These are phyloP conservation scores for Nyctereutes procyonoides DNA, from an alignment of 2,113 vertebrate species.

Conservation along the genomic window DNA sequence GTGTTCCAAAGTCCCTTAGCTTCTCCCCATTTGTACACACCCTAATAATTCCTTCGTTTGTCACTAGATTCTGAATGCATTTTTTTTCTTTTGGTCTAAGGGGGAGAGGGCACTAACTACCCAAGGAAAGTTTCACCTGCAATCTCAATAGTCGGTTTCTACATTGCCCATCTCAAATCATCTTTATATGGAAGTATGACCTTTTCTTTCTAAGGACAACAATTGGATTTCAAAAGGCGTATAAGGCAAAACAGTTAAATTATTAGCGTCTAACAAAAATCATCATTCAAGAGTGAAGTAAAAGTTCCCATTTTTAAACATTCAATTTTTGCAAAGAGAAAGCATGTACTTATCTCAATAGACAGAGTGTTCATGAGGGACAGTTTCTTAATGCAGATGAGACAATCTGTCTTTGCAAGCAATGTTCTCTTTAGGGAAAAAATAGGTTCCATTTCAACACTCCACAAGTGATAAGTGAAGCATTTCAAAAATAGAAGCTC, in stretches of 20 bases:
- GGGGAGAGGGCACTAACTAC: not conserved
- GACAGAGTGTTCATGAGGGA: slow-evolving; percentile 57
- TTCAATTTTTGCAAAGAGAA: not conserved
- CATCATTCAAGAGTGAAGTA: not conserved
- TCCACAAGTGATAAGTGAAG: slow-evolving; percentile 81
- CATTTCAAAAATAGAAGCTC: slow-evolving; percentile 83
- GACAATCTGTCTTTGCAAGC: slow-evolving; percentile 74
- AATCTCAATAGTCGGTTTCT: not conserved
- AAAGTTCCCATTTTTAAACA: slow-evolving; percentile 53
- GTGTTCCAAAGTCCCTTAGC: not conserved
- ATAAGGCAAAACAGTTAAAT: not conserved
- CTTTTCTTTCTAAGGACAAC: not conserved
- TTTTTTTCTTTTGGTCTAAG: not conserved
- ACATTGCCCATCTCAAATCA: no score
- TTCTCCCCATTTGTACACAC: not conserved
- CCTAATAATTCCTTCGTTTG: not conserved
- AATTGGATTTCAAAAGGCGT: not conserved
- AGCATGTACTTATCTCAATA: slow-evolving; percentile 50
- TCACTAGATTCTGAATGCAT: not conserved
- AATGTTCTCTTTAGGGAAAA: slow-evolving; percentile 74
- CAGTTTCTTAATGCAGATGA: slow-evolving; percentile 71
- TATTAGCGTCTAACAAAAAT: not conserved
- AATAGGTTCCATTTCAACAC: slow-evolving; percentile 79
- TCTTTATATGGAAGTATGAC: not conserved
- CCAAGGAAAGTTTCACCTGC: not conserved